Evolutionary conservation across 2,797 vertebrate species (phyloP).

Genomic region (Rachycentron canadum): DNA sequence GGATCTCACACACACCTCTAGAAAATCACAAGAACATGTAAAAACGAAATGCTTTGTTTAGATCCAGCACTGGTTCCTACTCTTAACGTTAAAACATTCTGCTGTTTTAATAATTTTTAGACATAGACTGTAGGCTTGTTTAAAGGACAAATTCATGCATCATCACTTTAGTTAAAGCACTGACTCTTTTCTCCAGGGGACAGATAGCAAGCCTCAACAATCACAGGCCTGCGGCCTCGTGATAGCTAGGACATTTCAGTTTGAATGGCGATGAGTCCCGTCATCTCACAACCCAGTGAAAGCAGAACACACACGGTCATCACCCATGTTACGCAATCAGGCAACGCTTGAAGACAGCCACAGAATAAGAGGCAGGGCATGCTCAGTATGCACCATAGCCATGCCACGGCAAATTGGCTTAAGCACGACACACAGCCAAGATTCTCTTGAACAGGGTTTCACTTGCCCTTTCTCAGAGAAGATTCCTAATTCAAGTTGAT

Average conservation of each 20-base stretch:
- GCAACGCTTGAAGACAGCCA: conserved; percentile 77
- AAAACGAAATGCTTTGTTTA: conserved; percentile 24
- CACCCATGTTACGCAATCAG: conserved; percentile 83
- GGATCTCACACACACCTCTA: conserved; percentile 65
- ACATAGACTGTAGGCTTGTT: conserved; percentile 10
- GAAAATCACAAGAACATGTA: conserved; percentile 65
- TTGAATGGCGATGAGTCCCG: conserved; percentile 69
- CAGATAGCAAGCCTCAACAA: conserved; percentile 61
- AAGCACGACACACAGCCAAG: conserved; percentile 75
- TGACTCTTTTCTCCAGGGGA: conserved; percentile 41
- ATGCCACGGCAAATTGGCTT: conserved; percentile 85
- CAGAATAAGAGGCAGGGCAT: conserved; percentile 75
- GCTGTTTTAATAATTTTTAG: conserved; percentile 7
- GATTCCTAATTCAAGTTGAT: conserved; percentile 69
- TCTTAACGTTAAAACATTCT: conserved; percentile 6
- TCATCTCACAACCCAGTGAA: conserved; percentile 75
- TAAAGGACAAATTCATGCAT: conserved; percentile 54
- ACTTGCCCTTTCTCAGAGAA: conserved; percentile 76
- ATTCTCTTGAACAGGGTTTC: conserved; percentile 77
- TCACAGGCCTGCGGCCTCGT: conserved; percentile 53
- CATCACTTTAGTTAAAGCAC: conserved; percentile 41
- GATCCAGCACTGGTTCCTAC: conserved; percentile 1
- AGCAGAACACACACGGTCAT: conserved; percentile 77
- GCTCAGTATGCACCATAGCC: conserved; percentile 79
- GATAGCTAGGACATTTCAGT: conserved; percentile 61